phyloP scores from a whole-genome alignment of 2,888 invertebrate species.

The Pollenia amentaria region DNA sequence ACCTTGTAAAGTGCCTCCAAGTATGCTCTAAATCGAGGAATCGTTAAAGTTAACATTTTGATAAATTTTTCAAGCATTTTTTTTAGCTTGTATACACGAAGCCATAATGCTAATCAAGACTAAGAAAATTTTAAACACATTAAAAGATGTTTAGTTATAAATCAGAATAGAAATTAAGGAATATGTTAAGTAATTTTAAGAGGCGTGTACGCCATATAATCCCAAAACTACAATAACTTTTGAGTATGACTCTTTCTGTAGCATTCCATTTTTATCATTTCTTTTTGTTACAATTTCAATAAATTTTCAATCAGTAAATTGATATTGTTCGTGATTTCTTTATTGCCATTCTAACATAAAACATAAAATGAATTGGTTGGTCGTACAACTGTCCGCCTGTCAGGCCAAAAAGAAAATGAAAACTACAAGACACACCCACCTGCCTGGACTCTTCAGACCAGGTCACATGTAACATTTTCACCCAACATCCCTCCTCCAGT shows the following conservation, averaged over 20 bases:
- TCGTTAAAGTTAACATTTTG: too few species aligned
- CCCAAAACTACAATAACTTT: conserved; percentile 22
- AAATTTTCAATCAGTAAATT: conserved; percentile 84
- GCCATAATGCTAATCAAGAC: too few species aligned
- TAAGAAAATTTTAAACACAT: too few species aligned
- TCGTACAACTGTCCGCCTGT: conserved; percentile 3
- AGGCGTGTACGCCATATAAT: conserved; percentile 4
- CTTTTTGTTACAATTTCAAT: conserved; percentile 75
- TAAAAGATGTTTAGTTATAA: too few species aligned
- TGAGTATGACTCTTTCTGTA: not conserved
- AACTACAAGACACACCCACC: conserved; percentile 69
- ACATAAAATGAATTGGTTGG: conserved; percentile 67
- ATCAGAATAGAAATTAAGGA: too few species aligned
- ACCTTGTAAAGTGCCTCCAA: too few species aligned
- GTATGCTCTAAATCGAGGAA: too few species aligned
- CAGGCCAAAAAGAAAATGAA: conserved; percentile 33
- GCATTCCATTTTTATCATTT: not conserved
- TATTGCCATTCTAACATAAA: conserved; percentile 74
- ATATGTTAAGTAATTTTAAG: too few species aligned
- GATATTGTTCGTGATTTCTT: conserved; percentile 82
- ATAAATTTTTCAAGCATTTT: too few species aligned
- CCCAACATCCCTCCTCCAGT: conserved; percentile 20
- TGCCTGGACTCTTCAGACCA: not conserved
- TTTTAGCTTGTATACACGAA: too few species aligned
- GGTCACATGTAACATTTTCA: conserved; percentile 19